These are phyloP conservation scores for Sorex fumeus DNA, from an alignment of 2,113 vertebrate species.

Conservation along the genomic window DNA sequence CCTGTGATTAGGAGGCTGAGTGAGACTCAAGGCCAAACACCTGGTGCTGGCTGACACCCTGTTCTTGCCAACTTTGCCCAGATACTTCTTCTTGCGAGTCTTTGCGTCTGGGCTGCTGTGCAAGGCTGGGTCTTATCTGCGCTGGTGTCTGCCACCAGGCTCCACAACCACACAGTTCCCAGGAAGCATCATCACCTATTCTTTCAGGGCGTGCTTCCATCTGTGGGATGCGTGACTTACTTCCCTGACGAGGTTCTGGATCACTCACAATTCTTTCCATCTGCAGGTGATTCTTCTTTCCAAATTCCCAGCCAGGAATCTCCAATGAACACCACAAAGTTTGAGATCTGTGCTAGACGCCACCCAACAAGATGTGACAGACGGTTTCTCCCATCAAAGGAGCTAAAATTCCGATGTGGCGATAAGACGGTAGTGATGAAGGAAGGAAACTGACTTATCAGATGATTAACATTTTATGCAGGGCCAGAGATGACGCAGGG, in stretches of 20 bases:
- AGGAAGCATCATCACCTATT: no score
- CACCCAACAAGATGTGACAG: slow-evolving; percentile 11
- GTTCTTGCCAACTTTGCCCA: no score
- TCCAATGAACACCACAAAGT: not conserved
- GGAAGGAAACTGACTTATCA: not conserved
- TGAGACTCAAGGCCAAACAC: no score
- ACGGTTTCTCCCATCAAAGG: slow-evolving; percentile 20
- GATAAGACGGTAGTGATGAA: not conserved
- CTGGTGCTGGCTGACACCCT: no score
- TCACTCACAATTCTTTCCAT: slow-evolving; percentile 20
- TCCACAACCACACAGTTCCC: no score
- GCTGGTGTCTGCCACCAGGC: no score
- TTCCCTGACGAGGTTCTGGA: not conserved
- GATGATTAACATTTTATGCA: not conserved
- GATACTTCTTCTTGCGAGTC: no score
- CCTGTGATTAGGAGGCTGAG: no score
- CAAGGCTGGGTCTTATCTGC: no score
- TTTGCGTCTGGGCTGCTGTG: no score
- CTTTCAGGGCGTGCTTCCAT: no score
- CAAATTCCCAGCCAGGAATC: slow-evolving; percentile 43
- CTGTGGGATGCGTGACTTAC: not conserved
- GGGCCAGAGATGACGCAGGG: no score
- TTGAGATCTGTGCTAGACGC: not conserved
- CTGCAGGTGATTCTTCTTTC: not conserved
- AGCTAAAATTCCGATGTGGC: not conserved